Conservation (phyloP, 2,888 invertebrate species). For the Trissolcus brochymenae region DNA sequence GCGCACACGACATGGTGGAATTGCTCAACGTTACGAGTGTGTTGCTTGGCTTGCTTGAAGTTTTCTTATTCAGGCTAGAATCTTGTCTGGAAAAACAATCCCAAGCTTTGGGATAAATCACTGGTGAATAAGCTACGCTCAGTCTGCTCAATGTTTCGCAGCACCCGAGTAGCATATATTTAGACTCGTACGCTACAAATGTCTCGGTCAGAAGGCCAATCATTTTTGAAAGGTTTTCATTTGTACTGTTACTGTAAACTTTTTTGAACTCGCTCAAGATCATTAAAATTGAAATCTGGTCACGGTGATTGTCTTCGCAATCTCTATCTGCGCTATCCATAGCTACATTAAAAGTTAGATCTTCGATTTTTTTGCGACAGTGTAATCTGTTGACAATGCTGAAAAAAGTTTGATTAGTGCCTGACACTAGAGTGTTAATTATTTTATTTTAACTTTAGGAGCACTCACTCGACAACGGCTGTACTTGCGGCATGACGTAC, state of each 20-base stretch:
- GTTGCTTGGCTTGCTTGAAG: conserved; percentile 14
- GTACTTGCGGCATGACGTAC: conserved; percentile 85
- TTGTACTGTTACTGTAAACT: conserved; percentile 67
- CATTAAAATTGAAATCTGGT: conserved; percentile 60
- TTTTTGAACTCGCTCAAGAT: conserved; percentile 58
- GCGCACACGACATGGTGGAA: conserved; percentile 71
- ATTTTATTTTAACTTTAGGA: not conserved
- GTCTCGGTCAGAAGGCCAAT: conserved; percentile 77
- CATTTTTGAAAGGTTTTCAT: conserved; percentile 79
- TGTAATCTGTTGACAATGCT: conserved; percentile 77
- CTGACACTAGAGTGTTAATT: not conserved
- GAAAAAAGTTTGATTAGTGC: conserved; percentile 57
- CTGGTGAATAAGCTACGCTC: conserved; percentile 82
- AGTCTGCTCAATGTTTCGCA: conserved; percentile 83
- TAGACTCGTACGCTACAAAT: conserved; percentile 81
- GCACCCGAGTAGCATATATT: conserved; percentile 82
- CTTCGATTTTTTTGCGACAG: conserved; percentile 77
- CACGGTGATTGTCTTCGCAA: not conserved
- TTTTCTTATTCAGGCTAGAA: not conserved
- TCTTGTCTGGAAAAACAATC: conserved; percentile 74
- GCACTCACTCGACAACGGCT: conserved; percentile 81
- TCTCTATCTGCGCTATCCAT: not conserved
- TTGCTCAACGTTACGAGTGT: conserved; percentile 60
- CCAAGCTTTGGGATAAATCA: conserved; percentile 83
- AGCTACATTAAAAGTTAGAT: conserved; percentile 55